These are phyloP conservation scores for Drosophila cracens DNA, from an alignment of 2,888 invertebrate species.

Conservation along the genomic window DNA sequence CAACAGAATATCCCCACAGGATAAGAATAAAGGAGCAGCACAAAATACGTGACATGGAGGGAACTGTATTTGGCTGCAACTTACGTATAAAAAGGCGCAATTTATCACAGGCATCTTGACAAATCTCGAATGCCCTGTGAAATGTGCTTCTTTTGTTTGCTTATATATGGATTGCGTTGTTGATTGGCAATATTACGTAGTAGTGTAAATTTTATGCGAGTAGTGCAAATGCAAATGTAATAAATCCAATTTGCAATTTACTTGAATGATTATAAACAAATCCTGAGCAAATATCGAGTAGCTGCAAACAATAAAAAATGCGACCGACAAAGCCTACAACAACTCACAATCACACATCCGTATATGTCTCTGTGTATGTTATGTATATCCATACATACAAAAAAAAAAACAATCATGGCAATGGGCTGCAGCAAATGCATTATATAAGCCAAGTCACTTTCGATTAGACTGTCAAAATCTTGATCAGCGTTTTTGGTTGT, in stretches of 20 bases:
- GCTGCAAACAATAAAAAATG: slow-evolving; percentile 20
- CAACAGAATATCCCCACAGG: neutral
- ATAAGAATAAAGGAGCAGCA: neutral
- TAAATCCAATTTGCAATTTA: slow-evolving; percentile 13
- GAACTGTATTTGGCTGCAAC: neutral
- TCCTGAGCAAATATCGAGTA: slow-evolving; percentile 21
- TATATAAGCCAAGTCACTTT: slow-evolving; percentile 47
- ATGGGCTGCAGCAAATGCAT: slow-evolving; percentile 25
- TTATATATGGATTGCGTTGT: neutral
- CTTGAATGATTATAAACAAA: slow-evolving; percentile 69
- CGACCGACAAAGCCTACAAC: slow-evolving; percentile 16
- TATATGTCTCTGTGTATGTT: neutral
- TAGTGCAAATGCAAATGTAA: slow-evolving; percentile 5
- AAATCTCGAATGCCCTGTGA: slow-evolving; percentile 29
- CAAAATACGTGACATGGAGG: neutral
- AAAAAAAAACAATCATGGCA: slow-evolving; percentile 12
- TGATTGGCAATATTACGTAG: slow-evolving; percentile 22
- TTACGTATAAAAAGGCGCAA: slow-evolving; percentile 19
- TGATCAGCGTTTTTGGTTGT: slow-evolving; percentile 5
- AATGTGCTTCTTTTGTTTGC: slow-evolving; percentile 14
- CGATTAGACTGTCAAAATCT: slow-evolving; percentile 12
- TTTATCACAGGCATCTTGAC: slow-evolving; percentile 26
- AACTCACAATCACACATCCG: slow-evolving; percentile 1
- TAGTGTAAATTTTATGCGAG: slow-evolving; percentile 21
- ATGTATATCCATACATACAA: neutral